Base-by-base conservation (phyloP, 1,140 invertebrate species). In the Oppia nitens region DNA sequence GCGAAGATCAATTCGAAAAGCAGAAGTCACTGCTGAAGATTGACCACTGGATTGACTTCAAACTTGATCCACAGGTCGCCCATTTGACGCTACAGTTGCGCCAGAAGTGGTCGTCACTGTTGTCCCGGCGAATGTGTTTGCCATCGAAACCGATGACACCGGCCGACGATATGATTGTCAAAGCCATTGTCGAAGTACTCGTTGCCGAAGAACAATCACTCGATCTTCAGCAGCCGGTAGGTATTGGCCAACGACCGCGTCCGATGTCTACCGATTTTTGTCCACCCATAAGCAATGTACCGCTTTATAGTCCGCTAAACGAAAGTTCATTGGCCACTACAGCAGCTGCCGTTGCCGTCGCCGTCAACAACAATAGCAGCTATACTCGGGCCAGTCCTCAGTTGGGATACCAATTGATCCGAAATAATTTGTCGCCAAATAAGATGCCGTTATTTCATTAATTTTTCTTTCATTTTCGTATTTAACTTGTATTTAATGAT, bases 41-140 rank as follows among this genome's bases (percentile, higher is more conserved):
- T 0, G 85, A 88, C 66, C 83, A 87, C 59, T 89, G 85, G 85
- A 77, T 85, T 26, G 78, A 78, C n/a, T 85, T 88, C 68, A 76
- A 77, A 48, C 72, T 82, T 0, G 80, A 83, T 65, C 76, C 78
- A 3, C 77, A 82, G 25, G 57, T 64, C 24, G 81, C 80, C 0
- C 74, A 80, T 48, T 72, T 84, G 29, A 75, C 83, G 6, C 75
- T 83, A 60, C 79, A 83, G 68, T 73, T 89, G 21, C 73, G 87
- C 26, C 81, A 85, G 67, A 85, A 84, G 60, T 83, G 87, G 70
- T 82, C 86, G 66, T 79, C 82, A 26, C 66, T 88, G 11, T 79
- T 88, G 29, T 72, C 85, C 11, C 73, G 82, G 4, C 75, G 83
- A 29, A 81, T 90, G 77, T 76, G 78, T 59, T 77, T 80, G 57